Percentiles rank a stretch among this genome's conserved stretches.
phyloP scores from a whole-genome alignment of 2,797 vertebrate species.

The Trematomus bernacchii region DNA sequence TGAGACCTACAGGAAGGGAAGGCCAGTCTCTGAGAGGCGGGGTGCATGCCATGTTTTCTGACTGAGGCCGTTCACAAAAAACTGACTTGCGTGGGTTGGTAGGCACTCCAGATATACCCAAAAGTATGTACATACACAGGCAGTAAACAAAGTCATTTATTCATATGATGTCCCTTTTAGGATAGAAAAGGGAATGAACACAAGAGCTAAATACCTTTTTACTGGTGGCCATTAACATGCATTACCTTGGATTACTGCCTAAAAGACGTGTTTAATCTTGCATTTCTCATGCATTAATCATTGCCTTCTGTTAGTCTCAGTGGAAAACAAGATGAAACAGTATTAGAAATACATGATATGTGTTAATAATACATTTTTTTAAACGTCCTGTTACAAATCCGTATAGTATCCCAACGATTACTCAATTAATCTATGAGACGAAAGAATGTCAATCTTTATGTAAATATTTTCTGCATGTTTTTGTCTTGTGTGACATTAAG shows the following conservation, averaged over 20 bases:
- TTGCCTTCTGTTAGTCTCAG: neutral
- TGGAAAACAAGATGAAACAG: neutral
- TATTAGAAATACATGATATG: neutral
- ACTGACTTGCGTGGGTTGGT: too few species aligned
- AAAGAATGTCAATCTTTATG: neutral
- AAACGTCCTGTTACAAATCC: neutral
- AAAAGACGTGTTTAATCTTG: slow-evolving; percentile 2
- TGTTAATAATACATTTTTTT: neutral
- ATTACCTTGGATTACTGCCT: neutral
- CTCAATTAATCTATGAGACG: neutral
- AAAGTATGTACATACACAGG: too few species aligned
- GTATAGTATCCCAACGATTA: neutral
- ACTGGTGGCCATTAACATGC: neutral
- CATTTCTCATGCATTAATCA: neutral
- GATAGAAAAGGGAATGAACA: too few species aligned
- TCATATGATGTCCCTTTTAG: too few species aligned
- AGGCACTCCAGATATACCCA: too few species aligned
- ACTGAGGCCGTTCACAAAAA: too few species aligned
- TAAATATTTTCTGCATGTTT: neutral
- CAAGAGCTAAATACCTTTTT: too few species aligned
- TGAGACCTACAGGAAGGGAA: too few species aligned
- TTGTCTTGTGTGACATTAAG: neutral
- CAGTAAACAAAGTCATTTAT: too few species aligned
- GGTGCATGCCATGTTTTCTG: too few species aligned
- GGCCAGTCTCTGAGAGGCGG: too few species aligned